Evolutionary conservation across 2,113 vertebrate genomes (phyloP), one percentile per base, ranked within the genome.

Genomic region (Spilogale gracilis): DNA sequence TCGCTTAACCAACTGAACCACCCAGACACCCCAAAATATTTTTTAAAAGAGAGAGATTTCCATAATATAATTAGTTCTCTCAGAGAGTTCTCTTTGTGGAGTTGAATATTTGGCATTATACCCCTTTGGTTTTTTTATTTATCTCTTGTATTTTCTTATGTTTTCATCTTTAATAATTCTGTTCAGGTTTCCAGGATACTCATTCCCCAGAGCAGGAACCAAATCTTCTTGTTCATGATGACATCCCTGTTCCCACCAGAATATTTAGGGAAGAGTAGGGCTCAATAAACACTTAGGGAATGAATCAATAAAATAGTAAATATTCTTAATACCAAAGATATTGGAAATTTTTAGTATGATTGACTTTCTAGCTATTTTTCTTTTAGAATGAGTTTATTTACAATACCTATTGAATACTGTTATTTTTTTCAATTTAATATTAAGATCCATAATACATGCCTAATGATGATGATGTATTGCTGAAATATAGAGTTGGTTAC

Each of bases 381-480:
- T n/a, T 95, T 85, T 25, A 91, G 25, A 92, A 74, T 91, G 25
- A 30, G 83, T 52, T 87, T 90, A 65, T 13, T 85, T 65, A 93
- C 52, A 1, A n/a, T 30, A 32, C 1, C 8, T 86, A 27, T 25
- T 82, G 0, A 60, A 21, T 45, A 74, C 2, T 38, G n/a, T 38
- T 71, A 25, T 43, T 76, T 86, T 65, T 93, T 73, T 65, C 43
- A 85, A 9, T 61, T 90, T 89, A 92, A 84, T 48, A 76, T 61
- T 60, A 91, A 61, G 60, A 91, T 78, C 63, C 9, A 95, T 82
- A 86, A 67, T 14, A 17, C 56, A 56, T 52, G 0, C 12, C 17
- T 63, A 45, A 80, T 1, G 38, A 6, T 76, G 4, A 87, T 18
- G 20, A 21, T 16, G 14, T 50, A 38, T 58, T 13, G n/a, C 6